These are phyloP conservation scores for Hirtodrosophila confusa DNA, from an alignment of 2,888 invertebrate species.

Conservation along the genomic window DNA sequence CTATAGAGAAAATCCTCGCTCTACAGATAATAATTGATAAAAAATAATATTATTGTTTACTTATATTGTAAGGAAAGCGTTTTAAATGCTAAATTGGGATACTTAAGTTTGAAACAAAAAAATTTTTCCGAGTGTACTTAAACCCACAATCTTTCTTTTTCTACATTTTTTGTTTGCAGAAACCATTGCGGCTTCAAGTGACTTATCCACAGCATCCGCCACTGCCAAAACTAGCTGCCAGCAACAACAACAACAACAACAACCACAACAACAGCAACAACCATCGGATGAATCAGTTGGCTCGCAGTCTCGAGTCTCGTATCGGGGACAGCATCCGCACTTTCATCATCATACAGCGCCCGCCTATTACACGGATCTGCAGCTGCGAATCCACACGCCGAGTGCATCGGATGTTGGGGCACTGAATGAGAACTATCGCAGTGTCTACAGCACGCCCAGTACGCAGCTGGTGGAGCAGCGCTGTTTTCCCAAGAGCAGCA, in stretches of 20 bases:
- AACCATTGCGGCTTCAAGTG: slow-evolving; percentile 80
- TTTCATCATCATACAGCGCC: slow-evolving; percentile 82
- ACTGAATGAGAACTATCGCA: slow-evolving; percentile 83
- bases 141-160: neutral
- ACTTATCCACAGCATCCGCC: slow-evolving; percentile 85
- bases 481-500: slow-evolving; percentile 78
- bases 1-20: too few species aligned
- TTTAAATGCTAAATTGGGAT: too few species aligned
- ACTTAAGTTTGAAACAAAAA: too few species aligned
- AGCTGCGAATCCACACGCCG: slow-evolving; percentile 82
- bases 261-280: slow-evolving; percentile 74
- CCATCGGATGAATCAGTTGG: slow-evolving; percentile 54
- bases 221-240: slow-evolving; percentile 85
- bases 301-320: slow-evolving; percentile 48
- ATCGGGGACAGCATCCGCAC: slow-evolving; percentile 82
- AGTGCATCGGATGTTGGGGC: slow-evolving; percentile 74
- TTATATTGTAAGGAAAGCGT: too few species aligned
- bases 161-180: slow-evolving; percentile 61
- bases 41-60: too few species aligned
- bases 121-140: too few species aligned
- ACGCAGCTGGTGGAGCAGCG: slow-evolving; percentile 81
- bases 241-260: slow-evolving; percentile 79
- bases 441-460: slow-evolving; percentile 82
- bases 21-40: too few species aligned
- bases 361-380: slow-evolving; percentile 82